Evolutionary conservation across 2,888 invertebrate species (phyloP).

Genomic region (Andrena bucephala): DNA sequence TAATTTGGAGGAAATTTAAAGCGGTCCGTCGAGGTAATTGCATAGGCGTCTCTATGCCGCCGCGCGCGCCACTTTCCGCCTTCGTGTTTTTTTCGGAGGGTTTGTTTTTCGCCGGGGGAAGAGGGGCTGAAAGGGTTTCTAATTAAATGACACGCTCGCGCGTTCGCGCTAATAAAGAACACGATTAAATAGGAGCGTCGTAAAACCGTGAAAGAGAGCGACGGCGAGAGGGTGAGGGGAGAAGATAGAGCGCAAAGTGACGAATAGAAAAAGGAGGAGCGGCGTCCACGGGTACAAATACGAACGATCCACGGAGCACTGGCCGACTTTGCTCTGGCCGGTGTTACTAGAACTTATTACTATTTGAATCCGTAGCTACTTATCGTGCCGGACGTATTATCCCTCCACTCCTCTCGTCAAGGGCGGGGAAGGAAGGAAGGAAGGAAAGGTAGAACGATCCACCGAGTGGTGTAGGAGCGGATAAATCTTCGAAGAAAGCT

Average conservation of each 20-base stretch:
- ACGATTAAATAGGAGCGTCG: conserved; percentile 11
- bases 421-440: conserved; percentile 1
- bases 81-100: neutral
- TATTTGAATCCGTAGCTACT: conserved; percentile 51
- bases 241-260: neutral
- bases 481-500: conserved; percentile 23
- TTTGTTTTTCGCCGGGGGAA: conserved; percentile 29
- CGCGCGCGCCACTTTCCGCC: conserved; percentile 7
- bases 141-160: conserved; percentile 53
- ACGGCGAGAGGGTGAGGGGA: neutral
- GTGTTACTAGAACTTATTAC: conserved; percentile 61
- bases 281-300: conserved; percentile 35
- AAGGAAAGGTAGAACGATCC: neutral
- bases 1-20: conserved; percentile 73
- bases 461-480: neutral
- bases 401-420: conserved; percentile 27
- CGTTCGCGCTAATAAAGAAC: conserved; percentile 16
- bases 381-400: conserved; percentile 58
- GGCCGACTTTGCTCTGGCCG: conserved; percentile 15
- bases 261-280: conserved; percentile 17
- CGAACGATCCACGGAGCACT: conserved; percentile 17
- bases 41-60: conserved; percentile 55
- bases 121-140: conserved; percentile 35
- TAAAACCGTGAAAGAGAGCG: conserved; percentile 11
- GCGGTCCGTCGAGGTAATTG: conserved; percentile 62